Base-by-base conservation (phyloP, 1,140 invertebrate species). In the Ephestia elutella region DNA sequence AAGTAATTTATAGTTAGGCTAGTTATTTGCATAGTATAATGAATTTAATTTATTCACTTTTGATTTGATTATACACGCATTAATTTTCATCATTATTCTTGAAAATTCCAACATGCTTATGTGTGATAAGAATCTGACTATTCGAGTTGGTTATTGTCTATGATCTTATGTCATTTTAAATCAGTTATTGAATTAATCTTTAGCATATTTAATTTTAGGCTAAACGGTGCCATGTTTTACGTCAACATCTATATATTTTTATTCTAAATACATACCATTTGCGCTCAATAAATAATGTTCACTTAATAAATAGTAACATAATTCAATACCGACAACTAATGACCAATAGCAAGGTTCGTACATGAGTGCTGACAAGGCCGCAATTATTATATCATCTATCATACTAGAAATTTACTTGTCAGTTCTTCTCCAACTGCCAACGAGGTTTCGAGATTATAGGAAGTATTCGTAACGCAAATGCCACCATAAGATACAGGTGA, bases 401-500 rank as follows among this genome's bases (percentile, higher is more conserved):
- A 44, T 15, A 15, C 38, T 44, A 44, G 38, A 44, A 44, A 44
- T 44, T 44, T 44, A 44, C 38, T 15, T 44, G 38, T 44, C 38
- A 44, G 38, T 44, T 44, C 38, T n/a, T 44, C n/a, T 44, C 38
- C 38, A 15, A 44, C 38, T 44, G 38, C n/a, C 38, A 44, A 44
- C 38, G 15, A 15, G 30, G 38, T 44, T 17, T 44, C 3, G 7
- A 15, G 38, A 44, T 44, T 44, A 17, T 17, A 44, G 15, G 38
- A 44, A 44, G 38, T 15, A n/a, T 44, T 44, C 38, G n/a, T 13
- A 44, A 44, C 38, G 38, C 38, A 44, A 44, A 44, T n/a, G 38
- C 38, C 38, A 38, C 8, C 32, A 44, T 17, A 44, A 15, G 38
- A 44, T 44, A 15, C 38, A 56, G 60, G 62, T 66, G 69, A 77